Evolutionary conservation across 2,113 vertebrate species (phyloP), one percentile per base, ranked within the genome.

Genomic region (Siphamia tubifer): DNA sequence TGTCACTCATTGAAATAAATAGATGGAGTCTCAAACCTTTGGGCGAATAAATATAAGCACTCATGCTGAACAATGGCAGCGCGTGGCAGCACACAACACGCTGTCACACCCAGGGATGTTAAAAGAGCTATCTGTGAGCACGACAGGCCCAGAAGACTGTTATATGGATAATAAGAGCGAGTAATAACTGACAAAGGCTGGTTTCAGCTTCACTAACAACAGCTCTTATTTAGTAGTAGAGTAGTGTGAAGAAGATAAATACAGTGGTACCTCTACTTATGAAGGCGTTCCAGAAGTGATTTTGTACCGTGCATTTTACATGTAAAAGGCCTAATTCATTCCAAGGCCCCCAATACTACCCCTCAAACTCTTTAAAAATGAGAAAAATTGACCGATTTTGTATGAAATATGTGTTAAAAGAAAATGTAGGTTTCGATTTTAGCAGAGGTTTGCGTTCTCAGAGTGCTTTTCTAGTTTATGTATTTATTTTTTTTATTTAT

Each of bases 1-100:
- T 51, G 70, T 78, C 64, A 55, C 39, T 73, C 52, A 64, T 69
- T 66, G 57, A 52, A 77, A 73, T 47, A 15, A 81, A 63, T 51
- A 57, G 45, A 66, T 17, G 17, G 52, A 83, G 68, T 56, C 66
- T 47, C 57, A 58, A 55, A 48, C 24, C 44, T 12, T 63, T 53
- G 32, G 39, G 42, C 67, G 60, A 75, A 78, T 60, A 66, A 68
- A 77, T 51, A 77, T 51, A 57, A 51, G 44, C 23, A 10, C 45
- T 45, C n/a, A 6, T 39, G 40, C 61, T 31, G 58, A 78, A 75
- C 47, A 62, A 71, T 58, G 23, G 25, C 34, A 7, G 43, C 6
- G 43, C 45, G 25, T 19, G 16, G 24, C 48, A 76, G 52, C 16
- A 38, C 2, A 5, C 15, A 30, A 21, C 10, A 16, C 27, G 7